phyloP scores from a whole-genome alignment of 1,140 invertebrate species.

The Bemisia tabaci region DNA sequence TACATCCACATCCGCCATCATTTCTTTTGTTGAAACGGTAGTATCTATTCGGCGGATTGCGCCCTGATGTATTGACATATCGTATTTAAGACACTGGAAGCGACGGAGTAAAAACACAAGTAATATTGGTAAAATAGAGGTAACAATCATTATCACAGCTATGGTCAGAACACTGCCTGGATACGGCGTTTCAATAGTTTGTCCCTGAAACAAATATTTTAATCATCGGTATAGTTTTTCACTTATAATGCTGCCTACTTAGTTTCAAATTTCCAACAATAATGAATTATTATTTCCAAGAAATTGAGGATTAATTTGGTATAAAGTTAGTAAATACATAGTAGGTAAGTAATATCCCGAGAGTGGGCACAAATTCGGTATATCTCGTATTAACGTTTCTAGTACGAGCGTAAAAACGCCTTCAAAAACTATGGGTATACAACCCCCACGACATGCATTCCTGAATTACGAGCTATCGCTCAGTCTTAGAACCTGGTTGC shows the following conservation, averaged over 20 bases:
- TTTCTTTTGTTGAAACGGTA: slow-evolving; percentile 80
- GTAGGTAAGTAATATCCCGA: too few species aligned
- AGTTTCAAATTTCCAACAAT: too few species aligned
- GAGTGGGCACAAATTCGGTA: too few species aligned
- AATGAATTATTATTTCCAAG: too few species aligned
- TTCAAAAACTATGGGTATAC: too few species aligned
- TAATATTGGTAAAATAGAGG: slow-evolving; percentile 70
- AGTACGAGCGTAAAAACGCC: too few species aligned
- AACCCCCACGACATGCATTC: too few species aligned
- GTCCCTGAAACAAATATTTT: slow-evolving; percentile 40
- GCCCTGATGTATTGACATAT: slow-evolving; percentile 73
- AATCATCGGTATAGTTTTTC: neutral
- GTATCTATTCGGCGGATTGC: slow-evolving; percentile 77
- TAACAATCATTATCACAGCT: slow-evolving; percentile 57
- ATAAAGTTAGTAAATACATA: too few species aligned
- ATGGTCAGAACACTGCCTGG: slow-evolving; percentile 74
- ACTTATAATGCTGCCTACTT: neutral
- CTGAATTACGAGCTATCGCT: too few species aligned
- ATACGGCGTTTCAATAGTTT: slow-evolving; percentile 50
- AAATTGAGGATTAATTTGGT: too few species aligned
- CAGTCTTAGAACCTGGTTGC: too few species aligned
- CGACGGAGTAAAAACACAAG: slow-evolving; percentile 63
- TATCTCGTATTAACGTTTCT: too few species aligned
- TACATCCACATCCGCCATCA: slow-evolving; percentile 80
- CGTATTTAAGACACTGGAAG: slow-evolving; percentile 68